Base-by-base conservation (phyloP, 2,797 vertebrate genomes). In the Anguilla obscura region DNA sequence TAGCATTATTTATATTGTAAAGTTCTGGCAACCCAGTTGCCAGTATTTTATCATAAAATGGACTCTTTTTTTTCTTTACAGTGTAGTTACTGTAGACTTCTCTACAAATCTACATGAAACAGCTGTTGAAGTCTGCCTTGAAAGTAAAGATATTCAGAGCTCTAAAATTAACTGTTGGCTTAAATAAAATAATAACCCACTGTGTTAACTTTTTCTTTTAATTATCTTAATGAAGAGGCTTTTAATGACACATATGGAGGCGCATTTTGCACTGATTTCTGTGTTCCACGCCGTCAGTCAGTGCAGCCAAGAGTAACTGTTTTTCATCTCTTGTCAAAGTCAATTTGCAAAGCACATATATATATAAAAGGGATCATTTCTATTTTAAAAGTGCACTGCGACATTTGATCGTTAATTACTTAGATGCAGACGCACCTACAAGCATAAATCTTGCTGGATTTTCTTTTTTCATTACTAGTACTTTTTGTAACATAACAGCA, bases 281-380 rank as follows among this genome's bases (percentile, higher is more conserved):
- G 16, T 82, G 79, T 58, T 56, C 54, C 52, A 40, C 0, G 27
- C 84, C 18, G 52, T 85, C 52, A 56, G n/a, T 58, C 84, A 58
- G 33, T 9, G 84, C 56, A 36, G 84, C 56, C 84, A 60, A 87
- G 21, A 80, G 74, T 40, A 54, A 54, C 54, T 56, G 36, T 58
- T 80, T 79, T 79, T 87, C 71, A 80, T 79, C 50, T 87, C 69
- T 36, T 36, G 69, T 87, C 86, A 87, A 27, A 80, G 33, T 63
- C 21, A 85, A 85, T 40, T 85, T 66, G 36, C 58, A 85, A 60
- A 63, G 33, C 2, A 85, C 63, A 82, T 9, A 76, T 76, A 76
- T 76, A 40, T 48, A 48, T 24, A 80, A 82, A 82, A 40, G 14
- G 74, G 33, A 40, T 79, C 6, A 45, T 79, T 33, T 79, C 36